Percentiles rank a stretch among this genome's conserved stretches.
These are phyloP conservation scores for Centropristis striata DNA, from an alignment of 2,113 vertebrate species.

Conservation along the genomic window DNA sequence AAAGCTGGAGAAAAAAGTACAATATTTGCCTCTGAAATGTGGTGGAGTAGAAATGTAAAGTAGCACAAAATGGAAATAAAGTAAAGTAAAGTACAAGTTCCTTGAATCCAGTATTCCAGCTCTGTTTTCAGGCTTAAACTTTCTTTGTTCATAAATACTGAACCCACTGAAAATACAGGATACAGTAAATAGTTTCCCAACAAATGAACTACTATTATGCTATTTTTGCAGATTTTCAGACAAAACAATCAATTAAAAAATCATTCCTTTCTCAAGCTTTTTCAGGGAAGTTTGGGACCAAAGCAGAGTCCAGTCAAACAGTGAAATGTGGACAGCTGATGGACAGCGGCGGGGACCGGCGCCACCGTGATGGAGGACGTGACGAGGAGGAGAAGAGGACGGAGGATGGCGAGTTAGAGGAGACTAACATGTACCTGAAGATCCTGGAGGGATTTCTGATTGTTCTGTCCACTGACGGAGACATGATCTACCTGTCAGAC, in stretches of 20 bases:
- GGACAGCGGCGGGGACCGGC: not conserved
- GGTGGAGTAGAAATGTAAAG: no score
- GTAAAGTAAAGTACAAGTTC: no score
- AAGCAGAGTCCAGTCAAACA: not conserved
- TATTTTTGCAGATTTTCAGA: no score
- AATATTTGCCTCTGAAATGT: no score
- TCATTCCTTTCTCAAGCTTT: not conserved
- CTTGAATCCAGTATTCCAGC: no score
- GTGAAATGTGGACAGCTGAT: not conserved
- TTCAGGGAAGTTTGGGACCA: constrained; percentile 8
- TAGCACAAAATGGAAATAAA: no score
- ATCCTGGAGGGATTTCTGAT: constrained; percentile 94
- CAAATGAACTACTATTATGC: not conserved
- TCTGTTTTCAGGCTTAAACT: no score
- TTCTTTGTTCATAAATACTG: constrained; percentile 7
- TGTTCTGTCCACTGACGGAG: constrained; percentile 92
- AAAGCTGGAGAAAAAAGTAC: no score
- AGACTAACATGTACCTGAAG: constrained; percentile 86
- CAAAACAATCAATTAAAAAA: not conserved
- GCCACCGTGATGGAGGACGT: constrained; percentile 63
- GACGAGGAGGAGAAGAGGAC: constrained; percentile 79
- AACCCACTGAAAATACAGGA: not conserved
- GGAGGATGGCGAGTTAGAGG: constrained; percentile 67
- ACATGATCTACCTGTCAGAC: constrained; percentile 95
- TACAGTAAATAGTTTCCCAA: not conserved